Conservation (phyloP, 2,888 invertebrate species). For the Ganaspis brasiliensis region DNA sequence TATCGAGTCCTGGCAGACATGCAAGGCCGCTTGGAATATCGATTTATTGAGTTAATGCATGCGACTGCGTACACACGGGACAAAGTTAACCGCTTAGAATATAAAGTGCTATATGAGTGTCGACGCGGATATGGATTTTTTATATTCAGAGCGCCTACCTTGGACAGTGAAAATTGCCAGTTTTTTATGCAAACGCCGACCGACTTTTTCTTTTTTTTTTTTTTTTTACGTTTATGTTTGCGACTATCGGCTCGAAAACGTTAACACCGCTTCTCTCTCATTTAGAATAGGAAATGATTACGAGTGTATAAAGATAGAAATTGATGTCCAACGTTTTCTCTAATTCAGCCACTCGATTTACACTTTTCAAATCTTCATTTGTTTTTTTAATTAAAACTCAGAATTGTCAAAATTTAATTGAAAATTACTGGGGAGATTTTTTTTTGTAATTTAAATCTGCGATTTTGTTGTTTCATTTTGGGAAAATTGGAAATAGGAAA, state of each 20-base stretch:
- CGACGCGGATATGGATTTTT: slow-evolving; percentile 39
- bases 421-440: background rate
- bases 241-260: background rate
- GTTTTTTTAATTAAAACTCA: background rate
- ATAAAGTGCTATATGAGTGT: slow-evolving; percentile 40
- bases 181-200: slow-evolving; percentile 10
- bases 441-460: background rate
- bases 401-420: background rate
- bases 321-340: background rate
- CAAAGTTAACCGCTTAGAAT: slow-evolving; percentile 43
- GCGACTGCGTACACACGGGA: slow-evolving; percentile 41
- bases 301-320: background rate
- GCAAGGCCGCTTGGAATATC: slow-evolving; percentile 31
- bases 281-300: background rate
- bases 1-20: slow-evolving; percentile 39
- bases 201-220: too few relatives aligned
- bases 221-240: background rate
- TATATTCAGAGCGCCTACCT: slow-evolving; percentile 30
- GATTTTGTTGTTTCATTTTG: too few relatives aligned
- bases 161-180: slow-evolving; percentile 15
- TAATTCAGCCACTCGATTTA: background rate
- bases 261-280: background rate
- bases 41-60: slow-evolving; percentile 44
- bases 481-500: too few relatives aligned
- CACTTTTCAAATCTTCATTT: too few relatives aligned